Conservation (phyloP, 2,797 vertebrate species). For the Anabacerthia variegaticeps region DNA sequence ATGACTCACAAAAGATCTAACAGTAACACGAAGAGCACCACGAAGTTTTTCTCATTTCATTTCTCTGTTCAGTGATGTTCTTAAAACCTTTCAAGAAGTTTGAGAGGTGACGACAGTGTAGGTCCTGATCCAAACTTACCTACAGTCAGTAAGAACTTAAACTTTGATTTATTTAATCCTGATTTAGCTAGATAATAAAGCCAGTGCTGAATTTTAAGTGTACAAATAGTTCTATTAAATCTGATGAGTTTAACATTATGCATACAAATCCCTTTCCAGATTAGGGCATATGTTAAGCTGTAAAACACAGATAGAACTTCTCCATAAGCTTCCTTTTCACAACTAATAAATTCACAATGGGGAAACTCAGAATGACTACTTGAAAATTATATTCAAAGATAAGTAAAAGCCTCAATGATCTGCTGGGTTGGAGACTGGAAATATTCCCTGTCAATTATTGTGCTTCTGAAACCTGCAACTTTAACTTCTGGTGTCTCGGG, state of each 20-base stretch:
- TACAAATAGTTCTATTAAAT: not conserved
- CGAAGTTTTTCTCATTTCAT: not conserved
- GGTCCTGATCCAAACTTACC: not conserved
- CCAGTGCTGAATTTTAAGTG: slow-evolving; percentile 44
- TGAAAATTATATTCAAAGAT: not conserved
- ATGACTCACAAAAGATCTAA: not conserved
- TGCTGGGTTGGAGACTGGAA: not conserved
- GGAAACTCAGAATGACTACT: not conserved
- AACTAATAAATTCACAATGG: not conserved
- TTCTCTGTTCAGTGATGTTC: not conserved
- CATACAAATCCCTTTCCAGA: slow-evolving; percentile 44
- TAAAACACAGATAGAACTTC: not conserved
- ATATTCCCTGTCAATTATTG: not conserved
- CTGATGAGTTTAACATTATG: slow-evolving; percentile 7
- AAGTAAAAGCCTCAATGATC: not conserved
- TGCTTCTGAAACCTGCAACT: not conserved
- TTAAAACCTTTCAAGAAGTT: not conserved
- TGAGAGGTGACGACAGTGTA: not conserved
- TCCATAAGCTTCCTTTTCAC: not conserved
- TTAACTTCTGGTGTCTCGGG: not conserved
- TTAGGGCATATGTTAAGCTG: not conserved
- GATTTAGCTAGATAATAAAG: slow-evolving; percentile 39
- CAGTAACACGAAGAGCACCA: not conserved
- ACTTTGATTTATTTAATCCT: slow-evolving; percentile 38
- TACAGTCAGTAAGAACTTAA: slow-evolving; percentile 11